Conservation (phyloP, 2,888 invertebrate genomes). For the Sipunculus nudus region DNA sequence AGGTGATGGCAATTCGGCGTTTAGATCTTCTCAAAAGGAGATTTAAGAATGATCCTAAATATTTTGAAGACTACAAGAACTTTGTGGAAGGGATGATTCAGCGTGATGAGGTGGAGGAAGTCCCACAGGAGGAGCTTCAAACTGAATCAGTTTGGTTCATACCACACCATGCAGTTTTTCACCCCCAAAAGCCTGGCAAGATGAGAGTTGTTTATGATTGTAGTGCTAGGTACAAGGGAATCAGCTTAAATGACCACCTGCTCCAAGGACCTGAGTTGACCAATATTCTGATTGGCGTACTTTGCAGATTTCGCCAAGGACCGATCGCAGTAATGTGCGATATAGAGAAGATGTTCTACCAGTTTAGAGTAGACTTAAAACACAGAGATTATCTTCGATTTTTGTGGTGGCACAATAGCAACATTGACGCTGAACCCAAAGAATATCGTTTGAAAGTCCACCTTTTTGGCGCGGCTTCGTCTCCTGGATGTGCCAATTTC, state of each 20-base stretch:
- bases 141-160: not conserved
- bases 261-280: not conserved
- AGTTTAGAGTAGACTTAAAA: not conserved
- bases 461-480: not conserved
- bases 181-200: not conserved
- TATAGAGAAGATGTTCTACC: not conserved
- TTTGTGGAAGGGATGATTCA: too few species aligned
- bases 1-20: too few species aligned
- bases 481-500: not conserved
- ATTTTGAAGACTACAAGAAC: too few species aligned
- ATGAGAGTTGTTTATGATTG: not conserved
- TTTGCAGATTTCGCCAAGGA: not conserved
- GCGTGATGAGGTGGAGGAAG: too few species aligned
- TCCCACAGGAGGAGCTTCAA: not conserved
- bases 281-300: not conserved
- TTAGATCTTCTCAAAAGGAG: too few species aligned
- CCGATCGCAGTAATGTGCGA: not conserved
- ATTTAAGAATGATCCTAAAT: too few species aligned
- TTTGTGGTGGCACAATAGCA: constrained; percentile 1
- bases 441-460: not conserved
- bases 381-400: not conserved
- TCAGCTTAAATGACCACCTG: not conserved
- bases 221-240: not conserved
- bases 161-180: not conserved
- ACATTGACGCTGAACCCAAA: not conserved